Evolutionary conservation across 2,113 vertebrate species (phyloP), one percentile per base, ranked within the genome.

Genomic region (Triplophysa siluroides): DNA sequence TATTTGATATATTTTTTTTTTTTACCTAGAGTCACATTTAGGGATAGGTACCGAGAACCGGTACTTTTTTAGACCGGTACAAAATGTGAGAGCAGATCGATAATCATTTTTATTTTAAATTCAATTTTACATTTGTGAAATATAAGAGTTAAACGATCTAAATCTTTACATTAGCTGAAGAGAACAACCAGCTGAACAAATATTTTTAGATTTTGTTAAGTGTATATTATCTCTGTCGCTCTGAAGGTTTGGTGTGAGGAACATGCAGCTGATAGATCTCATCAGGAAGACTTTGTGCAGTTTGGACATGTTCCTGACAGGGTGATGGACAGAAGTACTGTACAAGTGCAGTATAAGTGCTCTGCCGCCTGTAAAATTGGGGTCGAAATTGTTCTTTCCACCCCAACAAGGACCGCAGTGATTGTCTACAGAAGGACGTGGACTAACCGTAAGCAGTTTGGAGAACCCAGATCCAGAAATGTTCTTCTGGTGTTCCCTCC

Each of bases 341-440:
- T 95, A 86, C 92, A 80, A 0, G 90, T 98, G 62, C 89, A 87
- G 14, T 97, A 96, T 85, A 89, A 87, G 21, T 98, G 97, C 90
- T 93, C 94, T 26, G 85, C 88, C 85, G 93, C 95, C 45, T 98
- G 96, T 83, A 84, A 89, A 14, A 62, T 98, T 26, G 88, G 79
- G 29, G 67, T 98, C 80, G 95, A 98, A 86, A 93, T 94, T 0
- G 86, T 94, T 18, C 94, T 93, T 67, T 94, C 95, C 1, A 93
- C 93, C 0, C 93, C 94, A 82, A 92, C 90, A 83, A 90, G 88
- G 83, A 94, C 89, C 60, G 92, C 92, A 83, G 88, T 94, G 8
- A 84, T 92, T 0, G 90, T 96, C 38, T 98, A 96, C 80, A 95
- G 93, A 81, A 96, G 87, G 81, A 91, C 88, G 52, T 98, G 96